Conservation (phyloP, 1,140 invertebrate genomes). For the Aphelinus certus region DNA sequence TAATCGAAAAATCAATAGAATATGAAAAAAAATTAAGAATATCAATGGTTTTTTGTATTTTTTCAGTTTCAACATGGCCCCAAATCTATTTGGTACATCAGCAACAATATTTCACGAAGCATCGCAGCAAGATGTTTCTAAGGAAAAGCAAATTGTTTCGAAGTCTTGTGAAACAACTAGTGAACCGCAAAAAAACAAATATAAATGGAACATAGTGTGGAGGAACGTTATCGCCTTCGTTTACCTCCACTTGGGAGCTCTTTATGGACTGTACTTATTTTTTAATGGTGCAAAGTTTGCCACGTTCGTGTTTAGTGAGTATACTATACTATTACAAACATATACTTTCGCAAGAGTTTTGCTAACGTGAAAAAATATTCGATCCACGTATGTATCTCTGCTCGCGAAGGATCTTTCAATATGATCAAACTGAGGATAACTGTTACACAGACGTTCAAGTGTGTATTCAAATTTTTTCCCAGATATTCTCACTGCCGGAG, state of each 20-base stretch:
- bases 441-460: no score
- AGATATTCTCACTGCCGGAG: slow-evolving; percentile 53
- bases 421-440: no score
- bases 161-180: slow-evolving; percentile 44
- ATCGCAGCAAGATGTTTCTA: slow-evolving; percentile 55
- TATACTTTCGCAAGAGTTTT: not conserved
- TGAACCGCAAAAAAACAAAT: slow-evolving; percentile 49
- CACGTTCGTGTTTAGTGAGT: slow-evolving; percentile 69
- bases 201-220: slow-evolving; percentile 76
- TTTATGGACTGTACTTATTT: slow-evolving; percentile 73
- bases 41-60: no score
- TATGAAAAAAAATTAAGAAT: no score
- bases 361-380: no score
- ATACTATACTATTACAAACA: not conserved
- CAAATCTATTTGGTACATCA: slow-evolving; percentile 63
- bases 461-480: slow-evolving; percentile 33
- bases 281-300: slow-evolving; percentile 63
- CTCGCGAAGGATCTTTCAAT: no score
- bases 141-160: slow-evolving; percentile 45
- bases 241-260: slow-evolving; percentile 71
- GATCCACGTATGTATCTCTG: no score
- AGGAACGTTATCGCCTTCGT: slow-evolving; percentile 75
- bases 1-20: no score
- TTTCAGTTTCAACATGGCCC: slow-evolving; percentile 53
- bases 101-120: slow-evolving; percentile 61